phyloP scores from a whole-genome alignment of 1,140 invertebrate species.

The Anadara kagoshimensis region DNA sequence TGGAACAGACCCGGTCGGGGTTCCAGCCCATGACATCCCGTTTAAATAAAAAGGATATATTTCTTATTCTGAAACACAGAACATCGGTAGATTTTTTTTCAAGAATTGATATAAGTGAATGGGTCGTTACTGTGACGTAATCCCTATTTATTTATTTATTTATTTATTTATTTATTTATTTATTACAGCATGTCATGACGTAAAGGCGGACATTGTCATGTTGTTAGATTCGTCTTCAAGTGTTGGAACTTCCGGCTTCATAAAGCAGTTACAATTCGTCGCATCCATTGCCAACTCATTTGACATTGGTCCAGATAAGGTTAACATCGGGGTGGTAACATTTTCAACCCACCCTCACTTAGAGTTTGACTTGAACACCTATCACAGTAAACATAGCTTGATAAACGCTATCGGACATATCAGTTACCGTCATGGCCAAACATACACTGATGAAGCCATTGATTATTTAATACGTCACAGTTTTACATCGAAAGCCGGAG shows the following conservation, averaged over 20 bases:
- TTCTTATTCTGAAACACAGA: too few species aligned
- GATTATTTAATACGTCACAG: conserved; percentile 34
- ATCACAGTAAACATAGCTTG: conserved; percentile 20
- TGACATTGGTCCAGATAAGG: conserved; percentile 25
- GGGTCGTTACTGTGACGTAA: too few species aligned
- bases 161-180: too few species aligned
- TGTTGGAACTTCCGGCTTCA: conserved; percentile 46
- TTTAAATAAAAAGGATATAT: too few species aligned
- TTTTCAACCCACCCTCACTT: conserved; percentile 30
- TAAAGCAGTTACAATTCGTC: conserved; percentile 48
- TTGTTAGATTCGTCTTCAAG: conserved; percentile 57
- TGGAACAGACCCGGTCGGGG: too few species aligned
- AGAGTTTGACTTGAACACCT: conserved; percentile 33
- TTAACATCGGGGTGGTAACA: conserved; percentile 35
- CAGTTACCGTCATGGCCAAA: conserved; percentile 23
- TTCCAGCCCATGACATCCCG: too few species aligned
- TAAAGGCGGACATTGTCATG: conserved; percentile 55
- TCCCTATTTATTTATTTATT: too few species aligned
- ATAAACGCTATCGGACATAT: conserved; percentile 23
- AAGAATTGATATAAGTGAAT: too few species aligned
- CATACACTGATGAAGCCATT: conserved; percentile 42
- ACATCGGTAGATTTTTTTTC: too few species aligned
- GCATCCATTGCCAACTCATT: conserved; percentile 37
- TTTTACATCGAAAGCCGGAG: conserved; percentile 35
- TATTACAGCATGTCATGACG: conserved; percentile 38